A percentile compares a stretch with the other conserved stretches of the same genome.
phyloP scores from a whole-genome alignment of 1,140 invertebrate genomes.

The Drosophila ananassae region DNA sequence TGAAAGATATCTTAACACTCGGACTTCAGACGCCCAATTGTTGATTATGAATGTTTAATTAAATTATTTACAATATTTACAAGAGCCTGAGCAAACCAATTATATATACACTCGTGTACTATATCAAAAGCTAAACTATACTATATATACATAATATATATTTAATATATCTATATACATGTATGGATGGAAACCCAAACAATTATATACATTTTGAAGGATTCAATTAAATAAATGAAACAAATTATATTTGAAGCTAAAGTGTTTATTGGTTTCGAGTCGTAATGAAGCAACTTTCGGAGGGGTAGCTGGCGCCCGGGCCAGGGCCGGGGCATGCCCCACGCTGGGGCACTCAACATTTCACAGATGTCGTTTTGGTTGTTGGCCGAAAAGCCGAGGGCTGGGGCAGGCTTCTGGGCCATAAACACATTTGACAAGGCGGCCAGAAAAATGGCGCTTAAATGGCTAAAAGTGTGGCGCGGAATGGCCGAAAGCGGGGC shows the following conservation, averaged over 20 bases:
- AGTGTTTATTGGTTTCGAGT: constrained; percentile 4
- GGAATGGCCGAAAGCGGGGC: background rate
- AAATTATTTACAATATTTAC: constrained; percentile 54
- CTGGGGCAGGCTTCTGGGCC: constrained; percentile 22
- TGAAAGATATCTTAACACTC: background rate
- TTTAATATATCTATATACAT: constrained; percentile 50
- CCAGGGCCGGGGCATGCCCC: background rate
- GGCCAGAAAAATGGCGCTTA: constrained; percentile 39
- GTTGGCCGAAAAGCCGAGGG: too few relatives aligned
- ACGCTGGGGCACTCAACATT: constrained; percentile 5
- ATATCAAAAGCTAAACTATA: constrained; percentile 44
- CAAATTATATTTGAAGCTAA: constrained; percentile 57
- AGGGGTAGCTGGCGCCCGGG: background rate
- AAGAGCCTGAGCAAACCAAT: constrained; percentile 44
- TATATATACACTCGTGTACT: constrained; percentile 40
- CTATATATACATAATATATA: constrained; percentile 17
- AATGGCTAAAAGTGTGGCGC: constrained; percentile 45
- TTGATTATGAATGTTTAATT: constrained; percentile 38
- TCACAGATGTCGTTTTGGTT: constrained; percentile 25
- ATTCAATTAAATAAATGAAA: constrained; percentile 58
- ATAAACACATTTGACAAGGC: constrained; percentile 65
- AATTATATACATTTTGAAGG: constrained; percentile 71
- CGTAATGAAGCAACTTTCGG: constrained; percentile 8
- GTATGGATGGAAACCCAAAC: constrained; percentile 39
- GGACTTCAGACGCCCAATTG: constrained; percentile 11